Base-by-base conservation (phyloP, 2,113 vertebrate species). In the Glaucomys volans region DNA sequence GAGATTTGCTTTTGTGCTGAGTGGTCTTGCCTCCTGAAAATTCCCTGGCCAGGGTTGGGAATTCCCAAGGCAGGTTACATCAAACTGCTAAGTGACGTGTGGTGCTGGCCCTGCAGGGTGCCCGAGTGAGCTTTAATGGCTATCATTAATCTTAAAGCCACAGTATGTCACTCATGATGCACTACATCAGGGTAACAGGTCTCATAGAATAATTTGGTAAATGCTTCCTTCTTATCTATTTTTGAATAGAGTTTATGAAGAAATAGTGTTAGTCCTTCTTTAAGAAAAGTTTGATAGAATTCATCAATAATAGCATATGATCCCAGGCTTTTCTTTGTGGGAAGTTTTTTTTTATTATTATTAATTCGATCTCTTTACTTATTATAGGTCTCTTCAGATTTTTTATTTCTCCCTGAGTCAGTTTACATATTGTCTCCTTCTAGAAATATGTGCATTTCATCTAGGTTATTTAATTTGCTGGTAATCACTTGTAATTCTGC, bases 361-460 rank as follows among this genome's bases (percentile, higher is more conserved):
- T 54, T 42, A 59, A 74, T 40, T 91, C n/a, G 80, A 18, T 59
- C 6, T 82, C 17, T 91, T 87, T 72, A 81, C 4, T 47, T 47
- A 0, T 79, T 67, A 42, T 6, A 47, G 7, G 35, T 92, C 42
- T 20, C 44, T 57, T 92, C 10, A 22, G 4, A 82, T 89, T 93
- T 84, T 69, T 30, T 62, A 28, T 88, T 91, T 92, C 71, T 93
- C 88, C 50, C 75, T 52, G 47, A 90, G 11, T 75, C 24, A 50
- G 14, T 28, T 86, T 87, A 37, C 85, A 72, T 32, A 72, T 28
- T 75, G n/a, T 69, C 75, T 59, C 26, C 42, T 80, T 89, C 74
- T 75, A 74, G 35, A 90, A 90, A 59, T 17, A 37, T 50, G 44
- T 90, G n/a, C n/a, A 57, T 72, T 96, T 92, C 40, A 57, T 64